phyloP scores from a whole-genome alignment of 2,797 vertebrate genomes.

The Pseudomugil gertrudae region DNA sequence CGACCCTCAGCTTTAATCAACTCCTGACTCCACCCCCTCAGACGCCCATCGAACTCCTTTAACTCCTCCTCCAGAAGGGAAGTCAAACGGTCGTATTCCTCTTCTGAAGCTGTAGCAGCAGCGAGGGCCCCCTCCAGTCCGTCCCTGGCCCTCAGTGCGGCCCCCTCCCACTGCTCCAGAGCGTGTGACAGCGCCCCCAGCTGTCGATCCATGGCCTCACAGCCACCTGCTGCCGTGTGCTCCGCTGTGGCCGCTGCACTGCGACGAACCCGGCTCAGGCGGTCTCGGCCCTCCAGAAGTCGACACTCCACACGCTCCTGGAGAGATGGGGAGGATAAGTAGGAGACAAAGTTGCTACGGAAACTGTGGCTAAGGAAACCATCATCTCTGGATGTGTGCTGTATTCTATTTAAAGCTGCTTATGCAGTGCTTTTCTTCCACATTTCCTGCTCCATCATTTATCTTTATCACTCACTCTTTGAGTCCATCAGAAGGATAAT shows the following conservation, averaged over 20 bases:
- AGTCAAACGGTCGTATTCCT: constrained; percentile 84
- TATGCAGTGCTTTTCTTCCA: constrained; percentile 12
- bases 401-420: constrained; percentile 71
- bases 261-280: constrained; percentile 87
- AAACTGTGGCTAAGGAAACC: constrained; percentile 76
- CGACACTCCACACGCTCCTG: constrained; percentile 95
- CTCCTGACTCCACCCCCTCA: constrained; percentile 85
- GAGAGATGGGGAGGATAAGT: constrained; percentile 21
- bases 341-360: constrained; percentile 83
- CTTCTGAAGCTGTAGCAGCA: constrained; percentile 87
- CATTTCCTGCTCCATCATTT: constrained; percentile 24
- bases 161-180: constrained; percentile 95
- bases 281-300: constrained; percentile 86
- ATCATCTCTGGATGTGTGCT: constrained; percentile 44
- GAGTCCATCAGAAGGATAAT: constrained; percentile 16
- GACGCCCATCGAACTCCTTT: constrained; percentile 79
- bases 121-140: constrained; percentile 85
- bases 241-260: constrained; percentile 74
- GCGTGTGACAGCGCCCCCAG: constrained; percentile 90
- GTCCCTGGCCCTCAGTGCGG: constrained; percentile 81
- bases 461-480: constrained; percentile 18
- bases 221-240: constrained; percentile 87
- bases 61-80: constrained; percentile 85
- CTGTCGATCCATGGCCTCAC: constrained; percentile 89
- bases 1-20: constrained; percentile 84